Conservation (phyloP, 2,797 vertebrate genomes). For the Momotus momota region DNA sequence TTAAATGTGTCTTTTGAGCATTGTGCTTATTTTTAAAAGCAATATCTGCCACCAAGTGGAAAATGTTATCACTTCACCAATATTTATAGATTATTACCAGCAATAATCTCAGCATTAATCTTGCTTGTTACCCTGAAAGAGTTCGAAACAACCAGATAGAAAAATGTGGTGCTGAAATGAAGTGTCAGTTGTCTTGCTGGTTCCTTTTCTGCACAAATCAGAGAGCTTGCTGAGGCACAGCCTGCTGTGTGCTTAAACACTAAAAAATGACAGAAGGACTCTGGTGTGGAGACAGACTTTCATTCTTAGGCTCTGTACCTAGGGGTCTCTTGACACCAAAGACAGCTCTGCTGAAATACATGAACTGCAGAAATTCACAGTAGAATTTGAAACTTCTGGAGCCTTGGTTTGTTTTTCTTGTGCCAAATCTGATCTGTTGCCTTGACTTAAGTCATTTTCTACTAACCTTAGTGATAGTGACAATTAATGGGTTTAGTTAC, state of each 20-base stretch:
- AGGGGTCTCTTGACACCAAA: neutral
- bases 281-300: neutral
- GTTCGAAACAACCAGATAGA: neutral
- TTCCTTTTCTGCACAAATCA: neutral
- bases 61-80: conserved; percentile 69
- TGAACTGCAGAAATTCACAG: neutral
- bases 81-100: conserved; percentile 39
- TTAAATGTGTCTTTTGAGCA: neutral
- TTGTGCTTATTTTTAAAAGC: conserved; percentile 59
- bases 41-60: conserved; percentile 76
- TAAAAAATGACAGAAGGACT: neutral
- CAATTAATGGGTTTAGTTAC: neutral
- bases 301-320: neutral
- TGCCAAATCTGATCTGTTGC: neutral
- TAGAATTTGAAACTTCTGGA: neutral
- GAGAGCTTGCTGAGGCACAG: neutral
- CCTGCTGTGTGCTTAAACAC: neutral
- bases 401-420: neutral
- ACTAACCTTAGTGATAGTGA: neutral
- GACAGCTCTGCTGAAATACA: neutral
- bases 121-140: neutral
- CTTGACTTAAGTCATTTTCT: neutral
- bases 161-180: neutral
- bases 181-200: neutral
- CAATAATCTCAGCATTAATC: conserved; percentile 26